Evolutionary conservation across 2,797 vertebrate species (phyloP), one percentile per base, ranked within the genome.

Genomic region (Tolypeutes matacus): DNA sequence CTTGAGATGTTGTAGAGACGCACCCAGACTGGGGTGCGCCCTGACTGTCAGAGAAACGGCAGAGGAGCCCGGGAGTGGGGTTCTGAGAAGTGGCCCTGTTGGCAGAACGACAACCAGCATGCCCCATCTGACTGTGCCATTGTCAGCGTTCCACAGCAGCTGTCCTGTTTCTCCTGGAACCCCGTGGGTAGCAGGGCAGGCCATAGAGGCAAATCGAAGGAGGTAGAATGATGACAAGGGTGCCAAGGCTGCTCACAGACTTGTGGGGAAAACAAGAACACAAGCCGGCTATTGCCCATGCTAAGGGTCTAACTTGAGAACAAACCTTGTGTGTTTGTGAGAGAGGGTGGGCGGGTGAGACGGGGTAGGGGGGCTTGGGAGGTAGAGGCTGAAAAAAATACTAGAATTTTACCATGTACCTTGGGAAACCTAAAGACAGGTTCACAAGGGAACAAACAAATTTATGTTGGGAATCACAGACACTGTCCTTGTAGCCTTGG

Each of bases 151-250:
- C 56, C n/a, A 7, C 4, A 4, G 17, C 11, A 11, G 15, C 3
- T 65, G 39, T 72, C 6, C 49, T 84, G 39, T 34, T 80, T 78
- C 56, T 64, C 31, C 46, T 12, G 65, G 39, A 53, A 5, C 15
- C 25, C 14, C 3, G 3, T 0, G 31, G 21, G 46, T 12, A 2
- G 3, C 2, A 49, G 36, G 67, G 27, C 21, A 21, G 56, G 5
- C 13, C 2, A 12, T 2, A 84, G 58, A 14, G 21, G 53, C 72
- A 64, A 51, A 53, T 80, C 3, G 14, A 78, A 56, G 60, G 36
- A 53, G 64, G n/a, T 64, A 21, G 72, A 31, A 25, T 18, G 20
- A 34, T 10, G 20, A 49, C 15, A 11, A 53, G 42, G 34, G 18
- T 7, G 20, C 56, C 20, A 5, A 56, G 56, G 56, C 56, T 56